Evolutionary conservation across 1,140 invertebrate species (phyloP), one percentile per base, ranked within the genome.

Genomic region (Drosophila sproati): DNA sequence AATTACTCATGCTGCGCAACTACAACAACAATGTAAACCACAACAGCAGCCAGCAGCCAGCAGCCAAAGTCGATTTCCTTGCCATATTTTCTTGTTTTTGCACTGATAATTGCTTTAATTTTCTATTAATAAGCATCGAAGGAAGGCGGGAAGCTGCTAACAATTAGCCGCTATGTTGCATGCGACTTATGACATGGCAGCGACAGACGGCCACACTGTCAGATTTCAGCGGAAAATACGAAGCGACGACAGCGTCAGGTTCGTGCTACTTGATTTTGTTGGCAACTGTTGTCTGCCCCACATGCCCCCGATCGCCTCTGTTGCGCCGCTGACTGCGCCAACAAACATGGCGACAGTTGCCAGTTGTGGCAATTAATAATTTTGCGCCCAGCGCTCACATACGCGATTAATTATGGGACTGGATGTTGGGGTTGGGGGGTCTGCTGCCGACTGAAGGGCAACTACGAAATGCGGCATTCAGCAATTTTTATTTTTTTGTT

Each of bases 301-400:
- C 28, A 20, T 20, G 7, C 32, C 50, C 5, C 28, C 48, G 6
- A n/a, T 20, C 12, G 8, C 10, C 8, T 10, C 28, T 28, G n/a
- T 20, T 43, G 34, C 39, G 8, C 5, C 52, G 50, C 12, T 41
- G 34, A 55, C 59, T 35, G 64, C 39, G 63, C 77, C 72, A 73
- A 80, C 85, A 80, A 89, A 89, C 85, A 89, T 89, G 85, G 85
- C 85, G 85, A 89, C 85, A 89, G 86, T 89, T 89, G 78, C 80
- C 85, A 89, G 85, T 89, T 89, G 85, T 89, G 85, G 85, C 86
- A 89, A 89, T 89, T 89, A 89, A 89, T 89, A 89, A 89, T 90
- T 86, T 88, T 89, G 78, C 67, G 66, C 62, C 39, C 39, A 2
- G 39, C 69, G 78, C 62, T 52, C 75, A 67, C 80, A 85, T 73